A percentile compares a stretch with the other conserved stretches of the same genome.
Conservation (phyloP, 2,888 invertebrate species). For the Chrysolina haemoptera region DNA sequence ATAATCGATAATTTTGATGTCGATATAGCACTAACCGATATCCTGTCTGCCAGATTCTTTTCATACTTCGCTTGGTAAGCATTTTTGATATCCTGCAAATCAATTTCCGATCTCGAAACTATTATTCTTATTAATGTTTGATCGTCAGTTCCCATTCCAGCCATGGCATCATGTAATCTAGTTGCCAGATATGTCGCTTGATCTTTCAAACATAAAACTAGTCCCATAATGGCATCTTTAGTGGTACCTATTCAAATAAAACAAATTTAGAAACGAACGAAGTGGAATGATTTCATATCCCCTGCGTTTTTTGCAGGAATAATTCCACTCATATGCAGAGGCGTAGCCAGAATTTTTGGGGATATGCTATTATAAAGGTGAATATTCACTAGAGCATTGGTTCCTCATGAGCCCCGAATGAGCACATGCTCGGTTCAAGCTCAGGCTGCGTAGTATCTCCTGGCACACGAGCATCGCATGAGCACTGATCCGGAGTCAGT, state of each 20-base stretch:
- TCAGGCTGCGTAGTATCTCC: too few relatives aligned
- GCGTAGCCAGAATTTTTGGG: too few relatives aligned
- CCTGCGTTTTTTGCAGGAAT: too few relatives aligned
- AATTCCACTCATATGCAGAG: too few relatives aligned
- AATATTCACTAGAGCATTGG: too few relatives aligned
- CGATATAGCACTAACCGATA: constrained; percentile 78
- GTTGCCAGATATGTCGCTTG: constrained; percentile 88
- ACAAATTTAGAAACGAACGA: too few relatives aligned
- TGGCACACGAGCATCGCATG: too few relatives aligned
- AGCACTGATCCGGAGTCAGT: too few relatives aligned
- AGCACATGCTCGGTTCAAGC: too few relatives aligned
- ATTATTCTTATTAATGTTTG: constrained; percentile 87
- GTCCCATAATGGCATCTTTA: constrained; percentile 83
- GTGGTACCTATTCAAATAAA: constrained; percentile 77
- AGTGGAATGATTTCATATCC: too few relatives aligned
- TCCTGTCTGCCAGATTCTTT: constrained; percentile 83
- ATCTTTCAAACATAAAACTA: constrained; percentile 80
- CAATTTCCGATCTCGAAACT: constrained; percentile 87
- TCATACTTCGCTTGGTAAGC: constrained; percentile 83
- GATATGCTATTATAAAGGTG: too few relatives aligned
- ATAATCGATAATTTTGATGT: not conserved
- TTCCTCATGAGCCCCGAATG: too few relatives aligned
- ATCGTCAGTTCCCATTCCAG: constrained; percentile 91
- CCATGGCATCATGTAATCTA: constrained; percentile 88
- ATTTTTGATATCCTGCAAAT: constrained; percentile 86